Evolutionary conservation across 2,113 vertebrate genomes (phyloP), one percentile per base, ranked within the genome.

Genomic region (Chloropsis hardwickii): DNA sequence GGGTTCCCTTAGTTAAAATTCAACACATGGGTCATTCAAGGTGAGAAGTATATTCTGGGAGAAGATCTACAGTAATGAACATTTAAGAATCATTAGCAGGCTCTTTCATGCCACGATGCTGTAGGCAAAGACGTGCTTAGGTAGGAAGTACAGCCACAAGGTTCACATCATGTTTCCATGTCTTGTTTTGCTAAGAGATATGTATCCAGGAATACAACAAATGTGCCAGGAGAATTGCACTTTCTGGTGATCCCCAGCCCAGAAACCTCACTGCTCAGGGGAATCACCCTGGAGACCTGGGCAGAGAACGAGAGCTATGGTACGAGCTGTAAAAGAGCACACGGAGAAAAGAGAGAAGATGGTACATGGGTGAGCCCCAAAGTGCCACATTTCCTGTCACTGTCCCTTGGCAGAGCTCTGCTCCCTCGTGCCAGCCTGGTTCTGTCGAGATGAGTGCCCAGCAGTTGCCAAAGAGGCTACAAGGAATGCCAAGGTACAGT

Each of bases 1-100:
- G 83, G 81, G 69, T 77, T 91, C 84, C 83, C 81, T 92, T 94
- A 86, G 73, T 96, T 97, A 96, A 97, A 94, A 96, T 97, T 94
- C 95, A 93, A 73, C 90, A 94, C 86, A 91, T 89, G 88, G 91
- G 97, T 96, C 94, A 95, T 96, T 93, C 96, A 95, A 96, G 94
- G 96, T 97, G 96, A 95, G 95, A 94, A 91, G 78, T 67, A 94
- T 80, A 92, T 95, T 97, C 92, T 92, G 81, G 80, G 84, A 96
- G 81, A 82, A 78, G 85, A 95, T 89, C 93, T 94, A 79, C 82
- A 77, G 83, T 95, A 94, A 97, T 83, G 92, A 96, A 97, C 88
- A 86, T 94, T 93, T 95, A 95, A 92, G 88, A 93, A 92, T 92
- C 92, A 96, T 96, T 92, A 95, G 88, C 85, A 81, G 51, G 62